These are phyloP conservation scores for Rafetus swinhoei DNA, from an alignment of 2,113 vertebrate species.

Conservation along the genomic window DNA sequence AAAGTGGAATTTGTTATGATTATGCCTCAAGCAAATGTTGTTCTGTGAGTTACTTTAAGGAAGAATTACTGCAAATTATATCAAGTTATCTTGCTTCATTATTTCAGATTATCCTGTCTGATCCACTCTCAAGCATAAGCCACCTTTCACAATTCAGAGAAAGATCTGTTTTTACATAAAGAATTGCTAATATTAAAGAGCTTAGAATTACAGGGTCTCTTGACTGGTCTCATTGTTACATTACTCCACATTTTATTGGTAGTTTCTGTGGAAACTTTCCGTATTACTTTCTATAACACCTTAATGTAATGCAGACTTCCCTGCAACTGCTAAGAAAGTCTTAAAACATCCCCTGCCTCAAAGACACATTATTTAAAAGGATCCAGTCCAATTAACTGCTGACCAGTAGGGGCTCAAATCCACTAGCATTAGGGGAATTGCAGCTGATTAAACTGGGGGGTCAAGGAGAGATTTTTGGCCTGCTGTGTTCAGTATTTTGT, in stretches of 20 bases:
- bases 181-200: not conserved
- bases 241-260: rapidly evolving
- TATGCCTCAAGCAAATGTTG: not conserved
- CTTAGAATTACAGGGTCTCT: not conserved
- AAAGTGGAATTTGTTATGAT: not conserved
- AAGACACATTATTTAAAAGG: not conserved
- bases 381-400: not conserved
- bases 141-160: not conserved
- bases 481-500: not conserved
- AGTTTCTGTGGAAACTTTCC: not conserved
- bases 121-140: not conserved
- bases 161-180: not conserved
- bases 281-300: not conserved
- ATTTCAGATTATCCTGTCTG: not conserved
- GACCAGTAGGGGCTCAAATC: not conserved
- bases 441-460: not conserved
- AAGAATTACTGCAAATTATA: not conserved
- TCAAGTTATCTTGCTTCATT: not conserved
- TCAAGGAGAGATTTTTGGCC: not conserved
- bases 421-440: not conserved
- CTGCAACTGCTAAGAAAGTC: not conserved
- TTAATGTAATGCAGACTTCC: not conserved
- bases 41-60: not conserved
- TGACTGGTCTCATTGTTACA: not conserved
- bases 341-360: not conserved